Base-by-base conservation (phyloP, 2,113 vertebrate genomes). In the Oophaga pumilio region DNA sequence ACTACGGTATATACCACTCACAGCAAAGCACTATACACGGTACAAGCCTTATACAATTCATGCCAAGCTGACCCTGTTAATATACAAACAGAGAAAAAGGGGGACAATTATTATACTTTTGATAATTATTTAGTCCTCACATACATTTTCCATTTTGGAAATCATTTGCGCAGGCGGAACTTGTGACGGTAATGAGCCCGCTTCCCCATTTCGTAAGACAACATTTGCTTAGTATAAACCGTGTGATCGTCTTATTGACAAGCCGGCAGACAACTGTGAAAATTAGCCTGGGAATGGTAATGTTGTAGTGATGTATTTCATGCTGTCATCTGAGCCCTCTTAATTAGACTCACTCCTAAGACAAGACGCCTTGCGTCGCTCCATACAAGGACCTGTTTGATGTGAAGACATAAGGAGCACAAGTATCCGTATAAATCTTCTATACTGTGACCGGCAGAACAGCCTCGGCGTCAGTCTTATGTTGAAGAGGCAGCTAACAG, bases 261-360 rank as follows among this genome's bases (percentile, higher is more conserved):
- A 33, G 53, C 77, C 77, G 53, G 77, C 56, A 80, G 77, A 80
- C 77, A 59, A 18, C 24, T 18, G 77, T 13, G 77, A 59, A 33
- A 10, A 80, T 79, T 59, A 80, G 53, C 77, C 52, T 57, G 53
- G 53, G 53, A 80, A 57, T 57, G 53, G 59, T 57, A 80, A 59
- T 60, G 71, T 33, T 20, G 77, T 20, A 11, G 77, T 80, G 77
- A 80, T 80, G 53, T 57, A 56, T 79, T 56, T 79, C 76, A 57
- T 26, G 59, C 76, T 80, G 77, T 59, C 77, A 60, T 80, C 52
- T 28, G 1, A 59, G 77, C 52, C 11, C 53, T 28, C 13, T 43
- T 80, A 80, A 80, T 80, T 80, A 80, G 77, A 80, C 77, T 28
- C 77, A 17, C 76, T 78, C n/a, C 69, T 73, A 43, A 73, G 69